Base-by-base conservation (phyloP, 2,797 vertebrate species). In the Lepilemur septentrionalis region DNA sequence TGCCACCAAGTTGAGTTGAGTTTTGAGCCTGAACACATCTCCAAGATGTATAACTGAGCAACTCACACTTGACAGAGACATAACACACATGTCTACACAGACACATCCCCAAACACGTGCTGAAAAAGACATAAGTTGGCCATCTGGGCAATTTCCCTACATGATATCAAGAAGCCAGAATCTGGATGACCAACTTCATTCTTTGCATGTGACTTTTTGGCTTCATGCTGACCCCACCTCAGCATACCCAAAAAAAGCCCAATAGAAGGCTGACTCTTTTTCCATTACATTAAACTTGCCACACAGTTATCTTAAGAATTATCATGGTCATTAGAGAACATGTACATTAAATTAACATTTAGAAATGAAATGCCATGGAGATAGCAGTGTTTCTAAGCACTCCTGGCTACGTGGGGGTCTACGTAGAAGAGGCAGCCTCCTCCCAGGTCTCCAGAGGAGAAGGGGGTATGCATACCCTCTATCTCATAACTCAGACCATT, bases 21-120 rank as follows among this genome's bases (percentile, higher is more conserved):
- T 48, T 78, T 61, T 80, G 63, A 97, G 46, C n/a, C 81, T 90
- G 79, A 96, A 75, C 18, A 63, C 4, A 70, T 85, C n/a, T 76
- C 92, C 73, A 93, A 93, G 43, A 89, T 12, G 11, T 41, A 41
- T 59, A 87, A 94, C 41, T 89, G 65, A 65, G 38, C n/a, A 72
- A 86, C 17, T 86, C 50, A 83, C 15, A 32, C 22, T 25, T 72
- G 28, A 85, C n/a, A 46, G 30, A 92, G 91, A 70, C 59, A 79
- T 52, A 89, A 46, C 10, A 41, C n/a, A 83, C 43, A 73, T 50
- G 61, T 17, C 25, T 41, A 67, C n/a, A 57, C 2, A 63, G 48
- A 79, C 12, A 83, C 15, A 83, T 38, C 28, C 28, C 30, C 70
- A 87, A 85, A 52, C 13, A 52, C 1, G 25, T n/a, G 23, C 5